These are phyloP conservation scores for Micrastur ruficollis DNA, from an alignment of 2,797 vertebrate species.

Conservation along the genomic window DNA sequence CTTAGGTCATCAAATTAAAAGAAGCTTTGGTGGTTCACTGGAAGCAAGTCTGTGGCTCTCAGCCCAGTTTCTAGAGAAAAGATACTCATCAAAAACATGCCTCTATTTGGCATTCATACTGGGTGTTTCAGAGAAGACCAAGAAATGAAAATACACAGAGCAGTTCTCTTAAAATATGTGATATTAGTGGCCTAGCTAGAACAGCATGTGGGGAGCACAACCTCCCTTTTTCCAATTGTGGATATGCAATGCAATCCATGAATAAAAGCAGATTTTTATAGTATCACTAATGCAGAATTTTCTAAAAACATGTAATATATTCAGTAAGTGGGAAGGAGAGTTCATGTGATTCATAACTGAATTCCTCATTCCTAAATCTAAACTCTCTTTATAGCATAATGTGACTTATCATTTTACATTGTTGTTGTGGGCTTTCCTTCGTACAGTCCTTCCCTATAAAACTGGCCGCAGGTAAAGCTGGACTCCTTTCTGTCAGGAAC, in stretches of 20 bases:
- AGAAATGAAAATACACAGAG: background rate
- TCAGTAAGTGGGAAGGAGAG: background rate
- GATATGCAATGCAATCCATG: background rate
- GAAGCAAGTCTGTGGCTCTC: conserved; percentile 29
- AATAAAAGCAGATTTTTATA: background rate
- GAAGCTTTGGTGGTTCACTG: conserved; percentile 29
- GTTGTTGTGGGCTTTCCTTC: background rate
- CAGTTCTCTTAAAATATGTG: background rate
- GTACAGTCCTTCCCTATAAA: background rate
- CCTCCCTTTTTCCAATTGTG: background rate
- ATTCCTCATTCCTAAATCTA: background rate
- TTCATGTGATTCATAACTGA: background rate
- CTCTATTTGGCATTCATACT: conserved; percentile 46
- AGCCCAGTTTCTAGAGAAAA: conserved; percentile 50
- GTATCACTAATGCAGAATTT: background rate
- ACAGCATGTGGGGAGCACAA: background rate
- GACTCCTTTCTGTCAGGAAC: background rate
- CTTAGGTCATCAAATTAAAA: conserved; percentile 37
- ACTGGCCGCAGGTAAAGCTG: background rate
- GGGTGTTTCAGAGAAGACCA: background rate
- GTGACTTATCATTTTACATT: background rate
- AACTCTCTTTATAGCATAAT: background rate
- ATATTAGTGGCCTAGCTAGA: background rate
- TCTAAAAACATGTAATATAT: background rate
- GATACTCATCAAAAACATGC: conserved; percentile 18